Base-by-base conservation (phyloP, 2,113 vertebrate genomes). In the Garra rufa region DNA sequence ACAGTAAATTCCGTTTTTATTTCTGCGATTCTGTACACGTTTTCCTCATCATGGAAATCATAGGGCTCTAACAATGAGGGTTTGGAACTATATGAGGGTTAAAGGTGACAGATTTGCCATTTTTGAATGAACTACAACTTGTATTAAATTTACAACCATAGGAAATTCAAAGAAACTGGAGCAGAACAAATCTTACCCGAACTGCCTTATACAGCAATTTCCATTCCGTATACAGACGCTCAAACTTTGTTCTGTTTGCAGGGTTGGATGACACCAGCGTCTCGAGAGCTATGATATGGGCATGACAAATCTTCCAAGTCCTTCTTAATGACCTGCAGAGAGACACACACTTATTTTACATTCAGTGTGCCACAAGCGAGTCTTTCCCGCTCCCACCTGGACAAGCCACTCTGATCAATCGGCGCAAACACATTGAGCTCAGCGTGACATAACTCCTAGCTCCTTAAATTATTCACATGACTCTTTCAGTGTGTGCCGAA, bases 281-380 rank as follows among this genome's bases (percentile, higher is more conserved):
- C 87, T 94, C 94, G 76, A 94, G 52, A 0, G 94, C 94, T 14
- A 92, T 92, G 76, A 97, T 88, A 69, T 96, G 94, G 57, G 91
- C 83, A 13, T 90, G 88, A 76, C 95, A 93, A n/a, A 82, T 96
- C 96, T 87, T 96, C 91, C 82, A 96, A 89, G 19, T 98, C 97
- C 88, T 95, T 97, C 83, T 94, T 95, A 61, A 99, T 93, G 76
- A 91, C 93, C 97, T 99, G 91, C 3, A 76, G 78, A 90, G 80
- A 83, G 17, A 73, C 15, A 11, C 9, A 48, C 17, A 24, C 9
- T 61, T 21, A 59, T 82, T 70, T 70, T 21, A 81, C 17, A 30
- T 81, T 48, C 46, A 55, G 28, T 24, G 7, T 69, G 63, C 61
- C 79, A 38, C 63, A 11, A 52, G 63, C 1, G 3, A 59, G 30